Conservation (phyloP, 37 sponge, comb jelly and placozoan species). For the Tethya wilhelma region DNA sequence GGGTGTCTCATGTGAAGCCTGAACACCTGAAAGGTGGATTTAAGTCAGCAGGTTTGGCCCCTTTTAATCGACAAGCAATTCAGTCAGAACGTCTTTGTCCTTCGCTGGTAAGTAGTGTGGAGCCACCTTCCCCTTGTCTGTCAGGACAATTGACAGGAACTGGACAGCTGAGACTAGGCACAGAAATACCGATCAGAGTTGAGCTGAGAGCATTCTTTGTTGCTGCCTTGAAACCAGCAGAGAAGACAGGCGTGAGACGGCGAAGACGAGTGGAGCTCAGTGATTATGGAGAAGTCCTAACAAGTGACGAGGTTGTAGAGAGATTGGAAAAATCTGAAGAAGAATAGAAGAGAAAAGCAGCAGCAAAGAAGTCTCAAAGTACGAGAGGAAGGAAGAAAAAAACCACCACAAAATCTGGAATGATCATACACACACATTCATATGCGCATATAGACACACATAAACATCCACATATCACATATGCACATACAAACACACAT, state of each 20-base stretch:
- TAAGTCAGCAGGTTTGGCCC: background rate
- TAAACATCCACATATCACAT: too few species aligned
- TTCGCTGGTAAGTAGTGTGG: too few species aligned
- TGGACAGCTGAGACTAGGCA: background rate
- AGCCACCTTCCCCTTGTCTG: background rate
- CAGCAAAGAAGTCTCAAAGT: background rate
- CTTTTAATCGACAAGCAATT: background rate
- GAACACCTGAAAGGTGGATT: conserved; percentile 19
- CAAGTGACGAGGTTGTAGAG: conserved; percentile 3
- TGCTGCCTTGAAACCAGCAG: conserved; percentile 11
- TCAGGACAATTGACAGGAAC: background rate
- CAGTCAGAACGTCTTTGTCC: background rate
- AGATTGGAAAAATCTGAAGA: background rate
- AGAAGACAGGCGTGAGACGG: background rate
- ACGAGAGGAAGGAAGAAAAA: background rate
- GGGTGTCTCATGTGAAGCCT: conserved; percentile 2
- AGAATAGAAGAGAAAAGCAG: background rate
- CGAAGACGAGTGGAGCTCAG: background rate
- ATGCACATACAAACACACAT: too few species aligned
- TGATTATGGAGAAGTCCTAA: background rate
- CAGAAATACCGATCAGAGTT: conserved; percentile 10
- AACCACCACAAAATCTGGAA: background rate
- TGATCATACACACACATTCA: too few species aligned
- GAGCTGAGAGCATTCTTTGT: conserved; percentile 12
- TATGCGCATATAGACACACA: too few species aligned